Conservation (phyloP, 1,140 invertebrate species). For the Drosophila equinoxialis region DNA sequence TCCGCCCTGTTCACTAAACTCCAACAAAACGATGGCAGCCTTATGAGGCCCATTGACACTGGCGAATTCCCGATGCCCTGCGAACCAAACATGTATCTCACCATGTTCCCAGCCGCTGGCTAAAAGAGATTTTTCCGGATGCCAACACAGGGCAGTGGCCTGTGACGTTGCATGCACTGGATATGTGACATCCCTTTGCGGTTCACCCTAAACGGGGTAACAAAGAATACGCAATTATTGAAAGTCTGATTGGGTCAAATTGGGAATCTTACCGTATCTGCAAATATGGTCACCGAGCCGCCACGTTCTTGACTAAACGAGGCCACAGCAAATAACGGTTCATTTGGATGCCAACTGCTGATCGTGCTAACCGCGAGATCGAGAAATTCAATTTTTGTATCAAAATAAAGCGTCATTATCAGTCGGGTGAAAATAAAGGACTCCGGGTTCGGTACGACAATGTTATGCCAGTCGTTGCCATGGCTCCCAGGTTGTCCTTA, state of each 20-base stretch:
- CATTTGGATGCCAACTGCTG: slow-evolving; percentile 90
- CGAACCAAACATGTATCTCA: slow-evolving; percentile 92
- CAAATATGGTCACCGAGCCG: slow-evolving; percentile 93
- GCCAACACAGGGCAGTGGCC: slow-evolving; percentile 93
- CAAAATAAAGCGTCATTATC: slow-evolving; percentile 90
- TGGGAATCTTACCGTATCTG: slow-evolving; percentile 88
- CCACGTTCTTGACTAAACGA: slow-evolving; percentile 94
- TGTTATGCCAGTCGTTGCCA: slow-evolving; percentile 47
- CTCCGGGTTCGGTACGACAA: slow-evolving; percentile 40
- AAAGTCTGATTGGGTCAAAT: neutral
- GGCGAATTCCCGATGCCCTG: slow-evolving; percentile 88
- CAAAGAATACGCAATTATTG: neutral
- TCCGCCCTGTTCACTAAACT: slow-evolving; percentile 92
- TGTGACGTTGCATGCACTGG: slow-evolving; percentile 89
- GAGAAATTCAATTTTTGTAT: slow-evolving; percentile 88
- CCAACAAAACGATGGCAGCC: slow-evolving; percentile 89
- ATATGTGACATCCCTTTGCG: slow-evolving; percentile 90
- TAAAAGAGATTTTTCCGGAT: slow-evolving; percentile 91
- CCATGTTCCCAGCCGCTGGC: slow-evolving; percentile 96
- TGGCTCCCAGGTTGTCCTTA: slow-evolving; percentile 10
- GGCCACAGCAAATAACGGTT: slow-evolving; percentile 92
- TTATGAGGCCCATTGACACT: slow-evolving; percentile 91
- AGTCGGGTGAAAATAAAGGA: neutral
- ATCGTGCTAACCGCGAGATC: slow-evolving; percentile 89
- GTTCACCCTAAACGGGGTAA: slow-evolving; percentile 87